phyloP scores from a whole-genome alignment of 2,888 invertebrate species.

The Heterodera filipjevi region DNA sequence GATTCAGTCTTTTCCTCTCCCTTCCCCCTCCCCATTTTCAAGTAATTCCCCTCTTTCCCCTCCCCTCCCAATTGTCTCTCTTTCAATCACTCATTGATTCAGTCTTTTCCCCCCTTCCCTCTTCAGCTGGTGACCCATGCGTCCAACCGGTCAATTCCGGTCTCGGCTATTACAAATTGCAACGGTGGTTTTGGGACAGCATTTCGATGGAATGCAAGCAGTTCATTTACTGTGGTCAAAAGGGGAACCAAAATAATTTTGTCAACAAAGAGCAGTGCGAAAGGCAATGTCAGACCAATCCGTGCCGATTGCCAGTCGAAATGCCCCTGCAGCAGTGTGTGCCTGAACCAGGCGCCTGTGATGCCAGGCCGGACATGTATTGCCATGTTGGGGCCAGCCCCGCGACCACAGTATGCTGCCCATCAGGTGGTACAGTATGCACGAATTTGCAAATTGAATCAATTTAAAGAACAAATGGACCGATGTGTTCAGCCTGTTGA shows the following conservation, averaged over 20 bases:
- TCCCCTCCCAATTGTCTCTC: not conserved
- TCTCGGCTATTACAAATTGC: conserved; percentile 51
- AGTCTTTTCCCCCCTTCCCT: not conserved
- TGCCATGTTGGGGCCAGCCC: conserved; percentile 46
- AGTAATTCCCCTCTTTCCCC: not conserved
- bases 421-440: conserved; percentile 18
- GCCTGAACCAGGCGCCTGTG: conserved; percentile 40
- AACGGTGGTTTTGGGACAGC: conserved; percentile 49
- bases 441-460: not conserved
- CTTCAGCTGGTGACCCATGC: conserved; percentile 62
- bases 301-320: conserved; percentile 40
- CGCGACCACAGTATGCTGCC: conserved; percentile 33
- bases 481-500: conserved; percentile 24
- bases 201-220: conserved; percentile 39
- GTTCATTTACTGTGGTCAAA: conserved; percentile 58
- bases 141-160: conserved; percentile 60
- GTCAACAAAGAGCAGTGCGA: conserved; percentile 52
- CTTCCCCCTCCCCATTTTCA: conserved; percentile 33
- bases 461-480: conserved; percentile 27
- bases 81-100: not conserved
- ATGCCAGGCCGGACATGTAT: conserved; percentile 35
- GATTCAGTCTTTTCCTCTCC: too few relatives aligned
- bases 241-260: conserved; percentile 63
- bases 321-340: conserved; percentile 39
- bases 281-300: conserved; percentile 51